Conservation (phyloP, 2,797 vertebrate genomes). For the Sebastes elongatus region DNA sequence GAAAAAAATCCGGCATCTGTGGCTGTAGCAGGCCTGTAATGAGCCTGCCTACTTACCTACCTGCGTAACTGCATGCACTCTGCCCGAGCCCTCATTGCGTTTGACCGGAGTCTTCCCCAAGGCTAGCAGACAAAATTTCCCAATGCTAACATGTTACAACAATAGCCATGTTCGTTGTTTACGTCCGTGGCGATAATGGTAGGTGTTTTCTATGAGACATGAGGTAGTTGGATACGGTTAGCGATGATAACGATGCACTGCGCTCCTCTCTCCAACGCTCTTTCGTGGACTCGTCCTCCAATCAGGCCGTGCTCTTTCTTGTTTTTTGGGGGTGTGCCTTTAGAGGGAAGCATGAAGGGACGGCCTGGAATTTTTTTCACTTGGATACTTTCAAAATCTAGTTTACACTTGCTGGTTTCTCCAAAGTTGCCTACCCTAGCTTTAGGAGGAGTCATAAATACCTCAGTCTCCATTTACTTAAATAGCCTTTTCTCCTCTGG, state of each 20-base stretch:
- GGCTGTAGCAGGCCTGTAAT: too few relatives aligned
- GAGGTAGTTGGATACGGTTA: too few relatives aligned
- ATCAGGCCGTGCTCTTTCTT: neutral
- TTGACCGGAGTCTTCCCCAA: too few relatives aligned
- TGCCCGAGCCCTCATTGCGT: too few relatives aligned
- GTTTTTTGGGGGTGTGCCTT: neutral
- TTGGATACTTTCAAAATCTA: neutral
- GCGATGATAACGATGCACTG: too few relatives aligned
- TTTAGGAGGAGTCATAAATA: constrained; percentile 3
- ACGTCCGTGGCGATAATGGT: fast-evolving
- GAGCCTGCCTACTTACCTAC: too few relatives aligned
- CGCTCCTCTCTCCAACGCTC: neutral
- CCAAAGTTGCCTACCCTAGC: neutral
- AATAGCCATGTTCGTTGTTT: too few relatives aligned
- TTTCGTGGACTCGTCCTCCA: neutral
- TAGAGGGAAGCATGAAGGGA: neutral
- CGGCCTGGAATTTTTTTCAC: neutral
- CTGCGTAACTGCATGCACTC: too few relatives aligned
- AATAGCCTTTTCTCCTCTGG: neutral
- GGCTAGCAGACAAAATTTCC: too few relatives aligned
- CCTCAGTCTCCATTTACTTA: neutral
- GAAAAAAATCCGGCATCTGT: too few relatives aligned
- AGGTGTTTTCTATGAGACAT: too few relatives aligned
- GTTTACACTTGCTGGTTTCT: neutral
- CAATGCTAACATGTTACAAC: too few relatives aligned